phyloP scores from a whole-genome alignment of 2,113 vertebrate species.

The Neoarius graeffei region DNA sequence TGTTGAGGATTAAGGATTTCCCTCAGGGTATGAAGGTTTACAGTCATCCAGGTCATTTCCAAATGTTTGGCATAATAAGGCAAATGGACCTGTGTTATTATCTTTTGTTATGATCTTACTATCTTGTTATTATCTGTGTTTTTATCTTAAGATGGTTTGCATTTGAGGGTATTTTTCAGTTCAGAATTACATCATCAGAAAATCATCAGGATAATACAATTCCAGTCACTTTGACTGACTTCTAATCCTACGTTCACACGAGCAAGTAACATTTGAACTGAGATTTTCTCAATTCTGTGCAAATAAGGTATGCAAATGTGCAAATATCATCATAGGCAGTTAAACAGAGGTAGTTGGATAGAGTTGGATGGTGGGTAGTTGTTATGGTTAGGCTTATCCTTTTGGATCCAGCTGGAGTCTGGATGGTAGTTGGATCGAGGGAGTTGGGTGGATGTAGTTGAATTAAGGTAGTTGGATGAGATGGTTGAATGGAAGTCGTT shows the following conservation, averaged over 20 bases:
- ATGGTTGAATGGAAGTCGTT: neutral
- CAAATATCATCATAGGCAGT: too few relatives aligned
- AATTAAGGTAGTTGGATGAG: neutral
- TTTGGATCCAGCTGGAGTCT: neutral
- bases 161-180: neutral
- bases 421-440: neutral
- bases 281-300: neutral
- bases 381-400: neutral
- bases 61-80: neutral
- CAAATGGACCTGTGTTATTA: neutral
- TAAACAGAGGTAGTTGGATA: too few relatives aligned
- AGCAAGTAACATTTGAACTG: neutral
- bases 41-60: neutral
- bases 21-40: neutral
- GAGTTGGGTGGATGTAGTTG: neutral
- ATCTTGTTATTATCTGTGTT: too few relatives aligned
- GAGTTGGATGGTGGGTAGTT: neutral
- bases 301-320: neutral
- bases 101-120: too few relatives aligned
- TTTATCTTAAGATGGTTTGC: neutral
- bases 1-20: constrained; percentile 12
- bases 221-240: neutral
- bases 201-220: neutral
- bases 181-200: neutral
- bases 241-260: neutral